Evolutionary conservation across 1,140 invertebrate species (phyloP).

Genomic region (Dinoponera quadriceps): DNA sequence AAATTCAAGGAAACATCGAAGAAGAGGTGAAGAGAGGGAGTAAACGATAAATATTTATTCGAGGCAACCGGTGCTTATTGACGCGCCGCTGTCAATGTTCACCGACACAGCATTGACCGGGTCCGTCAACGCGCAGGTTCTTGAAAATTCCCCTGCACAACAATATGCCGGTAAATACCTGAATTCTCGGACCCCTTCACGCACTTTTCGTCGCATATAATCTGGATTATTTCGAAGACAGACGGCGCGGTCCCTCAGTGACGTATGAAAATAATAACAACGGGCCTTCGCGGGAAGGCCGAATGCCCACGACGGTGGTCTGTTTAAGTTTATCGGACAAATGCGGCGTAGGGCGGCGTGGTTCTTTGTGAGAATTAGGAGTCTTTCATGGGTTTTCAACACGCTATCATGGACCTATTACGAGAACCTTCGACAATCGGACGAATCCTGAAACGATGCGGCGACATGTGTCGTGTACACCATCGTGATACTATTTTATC

Average conservation of each 20-base stretch:
- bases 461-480: too few relatives aligned
- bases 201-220: neutral
- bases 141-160: neutral
- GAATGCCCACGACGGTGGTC: conserved; percentile 66
- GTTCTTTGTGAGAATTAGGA: conserved; percentile 74
- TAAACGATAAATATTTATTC: neutral
- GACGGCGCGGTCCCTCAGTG: neutral
- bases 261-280: conserved; percentile 67
- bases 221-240: conserved; percentile 39
- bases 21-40: too few relatives aligned
- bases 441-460: conserved; percentile 8
- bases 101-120: neutral
- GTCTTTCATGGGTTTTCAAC: conserved; percentile 63
- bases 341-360: conserved; percentile 45
- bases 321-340: conserved; percentile 68
- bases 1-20: neutral
- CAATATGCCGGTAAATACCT: neutral
- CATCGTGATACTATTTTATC: neutral
- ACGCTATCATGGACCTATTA: conserved; percentile 36
- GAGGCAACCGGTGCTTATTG: neutral
- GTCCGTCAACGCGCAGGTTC: neutral
- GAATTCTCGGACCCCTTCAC: neutral
- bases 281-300: neutral
- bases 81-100: neutral
- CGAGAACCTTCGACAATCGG: conserved; percentile 34